Evolutionary conservation across 2,113 vertebrate genomes (phyloP), one percentile per base, ranked within the genome.

Genomic region (Vidua chalybeata): DNA sequence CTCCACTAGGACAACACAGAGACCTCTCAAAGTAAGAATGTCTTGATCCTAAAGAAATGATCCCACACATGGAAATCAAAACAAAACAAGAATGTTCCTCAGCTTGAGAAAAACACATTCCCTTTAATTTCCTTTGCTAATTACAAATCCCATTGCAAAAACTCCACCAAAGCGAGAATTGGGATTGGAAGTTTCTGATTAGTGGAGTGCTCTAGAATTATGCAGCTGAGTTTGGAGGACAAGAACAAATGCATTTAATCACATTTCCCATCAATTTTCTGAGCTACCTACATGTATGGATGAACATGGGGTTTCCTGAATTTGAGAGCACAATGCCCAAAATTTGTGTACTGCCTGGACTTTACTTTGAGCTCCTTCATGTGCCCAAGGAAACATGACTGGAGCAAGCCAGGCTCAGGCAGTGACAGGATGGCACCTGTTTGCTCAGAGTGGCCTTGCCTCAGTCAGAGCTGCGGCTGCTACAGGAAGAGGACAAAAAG

Each of bases 401-500:
- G 16, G 62, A 66, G 20, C 28, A 76, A 61, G 27, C 23, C 56
- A 35, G 3, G 13, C 56, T 67, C 12, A 6, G n/a, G 49, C 16
- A 79, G 56, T 2, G 49, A 37, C 0, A 2, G 56, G 43, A 26
- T 3, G 8, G n/a, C 22, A 46, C 21, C 23, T 3, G 0, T 28
- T 31, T 49, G 55, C 48, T 76, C 48, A 56, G 64, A 56, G 45
- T 39, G 30, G 19, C 27, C 56, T 13, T 22, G 61, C 48, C 64
- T 55, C 43, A 59, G 5, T 9, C 58, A 39, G 54, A 69, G 43
- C 28, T 51, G 13, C 15, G 31, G 13, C 1, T 73, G 56, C 41
- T 73, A 2, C 13, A 41, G 66, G 43, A 41, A 63, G 14, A 90
- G 43, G 51, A 51, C 45, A 79, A 80, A 83, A 24, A 63, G 19